These are phyloP conservation scores for Coilia nasus DNA, from an alignment of 2,797 vertebrate species.

Conservation along the genomic window DNA sequence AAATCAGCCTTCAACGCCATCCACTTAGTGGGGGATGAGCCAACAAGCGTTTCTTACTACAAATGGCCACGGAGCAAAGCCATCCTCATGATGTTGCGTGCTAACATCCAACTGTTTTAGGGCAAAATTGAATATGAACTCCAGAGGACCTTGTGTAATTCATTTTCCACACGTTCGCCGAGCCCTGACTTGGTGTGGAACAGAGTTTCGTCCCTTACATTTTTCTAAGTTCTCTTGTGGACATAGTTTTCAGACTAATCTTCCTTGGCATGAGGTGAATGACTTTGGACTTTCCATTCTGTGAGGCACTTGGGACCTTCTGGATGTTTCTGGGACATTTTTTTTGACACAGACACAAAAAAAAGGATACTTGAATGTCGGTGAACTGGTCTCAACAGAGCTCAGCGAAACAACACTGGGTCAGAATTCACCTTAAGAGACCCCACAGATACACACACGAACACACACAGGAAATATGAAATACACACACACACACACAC, in stretches of 20 bases:
- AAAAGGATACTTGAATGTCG: conserved; percentile 55
- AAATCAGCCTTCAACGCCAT: not conserved
- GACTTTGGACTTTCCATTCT: conserved; percentile 86
- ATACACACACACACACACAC: not conserved
- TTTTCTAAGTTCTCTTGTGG: conserved; percentile 60
- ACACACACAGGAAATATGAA: not conserved
- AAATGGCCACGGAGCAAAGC: not conserved
- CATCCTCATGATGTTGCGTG: conserved; percentile 5
- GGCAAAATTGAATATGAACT: conserved; percentile 45
- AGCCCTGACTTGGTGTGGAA: conserved; percentile 41
- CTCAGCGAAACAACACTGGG: not conserved
- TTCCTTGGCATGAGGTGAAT: conserved; percentile 71
- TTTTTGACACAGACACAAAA: not conserved
- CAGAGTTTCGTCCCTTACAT: conserved; percentile 42
- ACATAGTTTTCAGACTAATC: conserved; percentile 65
- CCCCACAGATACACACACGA: not conserved
- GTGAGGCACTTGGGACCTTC: conserved; percentile 72
- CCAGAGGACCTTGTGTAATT: conserved; percentile 41
- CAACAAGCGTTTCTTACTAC: conserved; percentile 1
- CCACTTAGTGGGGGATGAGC: not conserved
- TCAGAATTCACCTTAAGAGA: not conserved
- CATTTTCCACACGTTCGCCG: conserved; percentile 45
- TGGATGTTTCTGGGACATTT: conserved; percentile 68
- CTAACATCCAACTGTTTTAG: conserved; percentile 33
- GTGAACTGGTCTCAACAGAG: conserved; percentile 35